Evolutionary conservation across 1,140 invertebrate species (phyloP).

Genomic region (Uloborus diversus): DNA sequence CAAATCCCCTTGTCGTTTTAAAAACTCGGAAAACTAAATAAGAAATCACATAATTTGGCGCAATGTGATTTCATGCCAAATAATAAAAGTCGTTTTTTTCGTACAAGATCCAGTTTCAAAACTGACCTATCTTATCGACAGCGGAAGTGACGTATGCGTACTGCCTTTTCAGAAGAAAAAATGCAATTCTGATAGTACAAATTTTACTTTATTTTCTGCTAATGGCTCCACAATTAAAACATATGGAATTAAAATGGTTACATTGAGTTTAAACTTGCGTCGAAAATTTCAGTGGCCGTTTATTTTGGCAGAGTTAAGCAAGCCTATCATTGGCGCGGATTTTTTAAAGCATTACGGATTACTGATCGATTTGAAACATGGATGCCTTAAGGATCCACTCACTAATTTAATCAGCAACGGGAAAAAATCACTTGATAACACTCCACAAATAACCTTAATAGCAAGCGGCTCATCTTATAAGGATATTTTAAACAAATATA

Average conservation of each 20-base stretch:
- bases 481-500: conserved; percentile 16
- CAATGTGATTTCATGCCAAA: not conserved
- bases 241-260: conserved; percentile 12
- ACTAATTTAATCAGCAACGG: not conserved
- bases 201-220: too few species aligned
- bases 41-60: not conserved
- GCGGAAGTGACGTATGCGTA: not conserved
- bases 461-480: not conserved
- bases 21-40: not conserved
- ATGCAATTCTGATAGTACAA: too few species aligned
- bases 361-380: not conserved
- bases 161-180: too few species aligned
- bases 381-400: conserved; percentile 4
- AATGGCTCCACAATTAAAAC: conserved; percentile 47
- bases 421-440: too few species aligned
- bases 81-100: not conserved
- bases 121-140: not conserved
- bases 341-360: conserved; percentile 28
- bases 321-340: conserved; percentile 49
- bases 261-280: conserved; percentile 18
- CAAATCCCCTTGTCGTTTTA: not conserved
- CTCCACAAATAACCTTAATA: not conserved
- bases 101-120: not conserved
- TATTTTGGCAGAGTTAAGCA: conserved; percentile 21
- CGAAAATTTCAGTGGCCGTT: conserved; percentile 27